These are phyloP conservation scores for Drosophila tani DNA, from an alignment of 1,140 invertebrate genomes.

Conservation along the genomic window DNA sequence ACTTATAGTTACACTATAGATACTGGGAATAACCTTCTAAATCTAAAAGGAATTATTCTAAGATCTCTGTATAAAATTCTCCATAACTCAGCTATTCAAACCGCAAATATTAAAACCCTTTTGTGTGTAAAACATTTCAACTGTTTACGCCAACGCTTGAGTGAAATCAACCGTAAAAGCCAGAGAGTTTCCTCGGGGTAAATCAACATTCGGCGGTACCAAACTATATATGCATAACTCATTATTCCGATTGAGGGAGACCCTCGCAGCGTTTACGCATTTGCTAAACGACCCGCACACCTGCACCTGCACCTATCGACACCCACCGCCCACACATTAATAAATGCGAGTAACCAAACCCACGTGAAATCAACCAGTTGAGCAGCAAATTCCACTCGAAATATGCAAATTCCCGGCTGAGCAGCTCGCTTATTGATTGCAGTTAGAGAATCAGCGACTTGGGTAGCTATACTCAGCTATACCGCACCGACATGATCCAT, in stretches of 20 bases:
- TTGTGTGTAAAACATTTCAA: neutral
- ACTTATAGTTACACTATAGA: neutral
- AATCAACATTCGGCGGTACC: neutral
- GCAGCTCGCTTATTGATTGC: slow-evolving; percentile 18
- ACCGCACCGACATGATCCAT: slow-evolving; percentile 33
- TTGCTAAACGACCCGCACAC: slow-evolving; percentile 12
- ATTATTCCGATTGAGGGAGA: neutral
- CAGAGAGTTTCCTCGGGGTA: slow-evolving; percentile 3
- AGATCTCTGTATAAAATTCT: neutral
- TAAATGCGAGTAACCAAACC: neutral
- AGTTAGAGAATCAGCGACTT: neutral
- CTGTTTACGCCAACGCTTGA: neutral
- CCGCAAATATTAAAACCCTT: neutral
- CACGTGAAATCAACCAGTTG: slow-evolving; percentile 14
- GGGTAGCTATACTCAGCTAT: neutral
- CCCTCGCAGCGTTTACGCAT: slow-evolving; percentile 18
- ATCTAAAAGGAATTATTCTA: neutral
- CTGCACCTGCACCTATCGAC: slow-evolving; percentile 24
- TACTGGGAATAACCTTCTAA: neutral
- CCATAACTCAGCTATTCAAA: neutral
- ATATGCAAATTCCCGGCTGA: slow-evolving; percentile 31
- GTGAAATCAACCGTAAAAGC: neutral
- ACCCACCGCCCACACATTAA: slow-evolving; percentile 30
- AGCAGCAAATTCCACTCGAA: slow-evolving; percentile 29
- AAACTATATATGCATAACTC: slow-evolving; percentile 21